Evolutionary conservation across 2,113 vertebrate genomes (phyloP), one percentile per base, ranked within the genome.

Genomic region (Clinocottus analis): DNA sequence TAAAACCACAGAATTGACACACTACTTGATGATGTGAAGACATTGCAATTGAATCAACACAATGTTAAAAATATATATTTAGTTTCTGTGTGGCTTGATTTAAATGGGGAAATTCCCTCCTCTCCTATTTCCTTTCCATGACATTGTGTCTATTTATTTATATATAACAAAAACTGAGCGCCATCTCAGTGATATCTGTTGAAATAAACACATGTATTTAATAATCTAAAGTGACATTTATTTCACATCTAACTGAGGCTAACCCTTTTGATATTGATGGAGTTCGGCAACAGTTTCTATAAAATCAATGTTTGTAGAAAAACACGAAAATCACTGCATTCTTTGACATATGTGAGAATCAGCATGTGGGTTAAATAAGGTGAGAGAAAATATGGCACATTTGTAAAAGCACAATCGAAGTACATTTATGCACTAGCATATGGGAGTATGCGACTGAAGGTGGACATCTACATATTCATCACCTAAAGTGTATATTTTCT

Each of bases 391-490:
- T 6, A 53, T 25, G 10, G 5, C 2, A 11, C 1, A 31, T 43
- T 31, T 45, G 43, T 59, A 21, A 37, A 59, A 62, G n/a, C 62
- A 29, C 13, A 64, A 17, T 73, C 37, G 3, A 8, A 53, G 13
- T 17, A 37, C 19, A 27, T 61, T 58, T 19, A 43, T 72, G 14
- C 25, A 39, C 7, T 62, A 29, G 41, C 23, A 58, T 23, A 49
- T 27, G 31, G 62, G 10, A 10, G 31, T 45, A 67, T 68, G 41
- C 37, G 35, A 66, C 37, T 67, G 49, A 70, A 76, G 72, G 56
- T 77, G 68, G 59, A 67, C 72, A 76, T 80, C 56, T 68, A 45
- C 72, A 86, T 79, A 79, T 73, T 83, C 43, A 77, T 80, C 43
- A 73, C 51, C 33, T 41, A 19, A 58, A 60, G 56, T 47, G 49